A percentile compares a stretch with the other conserved stretches of the same genome.
Evolutionary conservation across 2,113 vertebrate species (phyloP).

Genomic region (Pristiophorus japonicus): DNA sequence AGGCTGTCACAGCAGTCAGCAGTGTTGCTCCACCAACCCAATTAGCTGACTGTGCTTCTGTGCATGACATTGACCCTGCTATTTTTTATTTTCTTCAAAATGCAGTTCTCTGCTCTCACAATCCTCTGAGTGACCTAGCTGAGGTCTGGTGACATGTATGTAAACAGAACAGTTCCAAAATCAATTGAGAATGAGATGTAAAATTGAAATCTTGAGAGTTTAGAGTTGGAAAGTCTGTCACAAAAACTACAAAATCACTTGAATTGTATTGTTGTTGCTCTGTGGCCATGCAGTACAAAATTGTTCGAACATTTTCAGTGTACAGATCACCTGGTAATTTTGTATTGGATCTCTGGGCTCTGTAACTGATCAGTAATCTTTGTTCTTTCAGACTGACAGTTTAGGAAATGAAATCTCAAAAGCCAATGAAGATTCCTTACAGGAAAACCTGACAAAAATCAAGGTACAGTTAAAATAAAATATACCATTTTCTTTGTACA

Average conservation of each 20-base stretch:
- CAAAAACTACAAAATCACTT: neutral
- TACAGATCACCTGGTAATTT: neutral
- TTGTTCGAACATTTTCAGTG: neutral
- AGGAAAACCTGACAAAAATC: conserved; percentile 13
- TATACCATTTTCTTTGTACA: neutral
- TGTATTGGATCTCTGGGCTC: neutral
- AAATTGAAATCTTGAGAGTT: neutral
- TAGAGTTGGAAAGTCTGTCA: neutral
- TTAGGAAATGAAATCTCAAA: neutral
- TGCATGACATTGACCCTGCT: no score
- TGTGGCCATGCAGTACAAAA: neutral
- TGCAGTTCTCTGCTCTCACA: no score
- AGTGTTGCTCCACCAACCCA: no score
- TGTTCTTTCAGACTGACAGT: neutral
- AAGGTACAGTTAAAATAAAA: neutral
- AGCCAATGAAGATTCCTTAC: conserved; percentile 8
- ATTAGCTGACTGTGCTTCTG: no score
- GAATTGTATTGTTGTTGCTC: neutral
- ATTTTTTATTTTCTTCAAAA: no score
- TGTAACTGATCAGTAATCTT: neutral
- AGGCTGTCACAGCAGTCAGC: no score
- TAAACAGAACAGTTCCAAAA: neutral
- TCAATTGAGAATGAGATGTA: neutral
- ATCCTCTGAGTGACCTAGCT: no score
- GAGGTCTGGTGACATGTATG: no score